Evolutionary conservation across 2,888 invertebrate species (phyloP).

Genomic region (Emmelina monodactyla): DNA sequence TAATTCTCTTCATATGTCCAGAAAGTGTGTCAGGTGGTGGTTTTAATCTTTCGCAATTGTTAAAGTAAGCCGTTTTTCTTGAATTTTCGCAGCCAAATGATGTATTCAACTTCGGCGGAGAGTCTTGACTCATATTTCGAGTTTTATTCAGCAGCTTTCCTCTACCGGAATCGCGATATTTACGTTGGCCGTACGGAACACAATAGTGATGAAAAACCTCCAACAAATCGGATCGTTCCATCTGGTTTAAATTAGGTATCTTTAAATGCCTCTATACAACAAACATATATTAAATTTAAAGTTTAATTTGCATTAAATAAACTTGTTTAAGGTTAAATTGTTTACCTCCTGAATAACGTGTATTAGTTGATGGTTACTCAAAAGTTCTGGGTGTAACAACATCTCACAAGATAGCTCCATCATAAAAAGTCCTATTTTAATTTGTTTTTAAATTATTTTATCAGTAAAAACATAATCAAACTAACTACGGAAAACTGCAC

Average conservation of each 20-base stretch:
- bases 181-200: slow-evolving; percentile 53
- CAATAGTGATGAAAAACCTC: slow-evolving; percentile 51
- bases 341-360: slow-evolving; percentile 47
- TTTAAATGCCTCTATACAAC: slow-evolving; percentile 50
- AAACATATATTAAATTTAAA: no score
- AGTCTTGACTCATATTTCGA: slow-evolving; percentile 33
- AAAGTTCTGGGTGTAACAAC: slow-evolving; percentile 52
- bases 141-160: slow-evolving; percentile 42
- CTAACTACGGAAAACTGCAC: no score
- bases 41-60: slow-evolving; percentile 29
- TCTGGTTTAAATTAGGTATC: slow-evolving; percentile 29
- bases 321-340: no score
- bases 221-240: slow-evolving; percentile 42
- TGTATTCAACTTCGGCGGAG: slow-evolving; percentile 20
- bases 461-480: no score
- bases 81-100: slow-evolving; percentile 15
- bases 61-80: slow-evolving; percentile 20
- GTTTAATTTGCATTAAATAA: no score
- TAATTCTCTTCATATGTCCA: slow-evolving; percentile 46
- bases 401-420: slow-evolving; percentile 48
- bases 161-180: slow-evolving; percentile 44
- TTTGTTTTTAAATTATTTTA: no score
- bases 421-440: no score
- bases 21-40: slow-evolving; percentile 42
- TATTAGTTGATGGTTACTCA: slow-evolving; percentile 44